These are phyloP conservation scores for Chloroceryle amazona DNA, from an alignment of 2,797 vertebrate genomes.

Conservation along the genomic window DNA sequence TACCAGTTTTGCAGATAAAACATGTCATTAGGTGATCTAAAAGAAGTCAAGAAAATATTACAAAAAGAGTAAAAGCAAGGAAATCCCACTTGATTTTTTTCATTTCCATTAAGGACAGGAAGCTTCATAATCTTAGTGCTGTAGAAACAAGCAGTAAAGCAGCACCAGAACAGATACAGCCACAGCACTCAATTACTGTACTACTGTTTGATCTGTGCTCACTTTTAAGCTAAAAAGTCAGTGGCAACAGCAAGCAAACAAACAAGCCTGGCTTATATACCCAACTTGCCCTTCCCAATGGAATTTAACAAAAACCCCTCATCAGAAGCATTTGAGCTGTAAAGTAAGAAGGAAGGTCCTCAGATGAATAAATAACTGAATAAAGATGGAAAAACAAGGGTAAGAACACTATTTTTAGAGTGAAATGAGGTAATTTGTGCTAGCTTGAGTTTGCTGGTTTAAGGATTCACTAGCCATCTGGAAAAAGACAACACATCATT, in stretches of 20 bases:
- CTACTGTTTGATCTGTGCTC: neutral
- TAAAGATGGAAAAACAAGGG: neutral
- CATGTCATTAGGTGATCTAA: neutral
- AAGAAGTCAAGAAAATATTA: neutral
- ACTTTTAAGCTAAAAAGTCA: neutral
- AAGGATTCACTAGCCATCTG: neutral
- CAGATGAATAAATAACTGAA: neutral
- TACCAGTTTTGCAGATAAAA: neutral
- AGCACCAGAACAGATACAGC: neutral
- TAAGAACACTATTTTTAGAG: neutral
- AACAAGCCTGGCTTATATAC: neutral
- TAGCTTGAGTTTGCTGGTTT: neutral
- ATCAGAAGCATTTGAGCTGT: neutral
- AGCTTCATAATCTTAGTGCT: neutral
- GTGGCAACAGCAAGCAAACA: neutral
- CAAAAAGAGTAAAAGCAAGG: accelerated
- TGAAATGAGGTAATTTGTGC: neutral
- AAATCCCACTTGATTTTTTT: neutral
- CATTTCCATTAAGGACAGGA: neutral
- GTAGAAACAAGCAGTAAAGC: neutral
- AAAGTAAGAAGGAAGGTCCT: neutral
- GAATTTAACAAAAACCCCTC: neutral
- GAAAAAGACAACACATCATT: neutral
- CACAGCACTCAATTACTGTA: neutral
- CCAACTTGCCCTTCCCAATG: neutral